Base-by-base conservation (phyloP, 2,888 invertebrate genomes). In the Ypsolopha scabrella region DNA sequence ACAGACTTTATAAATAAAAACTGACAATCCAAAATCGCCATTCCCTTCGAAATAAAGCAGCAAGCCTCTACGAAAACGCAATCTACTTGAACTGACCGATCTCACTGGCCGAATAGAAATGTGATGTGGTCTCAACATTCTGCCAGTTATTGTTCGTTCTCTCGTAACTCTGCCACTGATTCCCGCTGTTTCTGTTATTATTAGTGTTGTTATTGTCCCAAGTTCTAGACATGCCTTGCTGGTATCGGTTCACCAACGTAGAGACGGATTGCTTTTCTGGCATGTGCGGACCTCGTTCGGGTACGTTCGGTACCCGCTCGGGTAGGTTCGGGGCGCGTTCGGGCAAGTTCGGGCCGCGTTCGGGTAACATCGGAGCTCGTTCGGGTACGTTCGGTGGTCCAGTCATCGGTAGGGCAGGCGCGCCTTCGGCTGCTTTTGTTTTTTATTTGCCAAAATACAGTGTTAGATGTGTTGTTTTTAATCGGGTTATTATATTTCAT, bases 31-130 rank as follows among this genome's bases (percentile, higher is more conserved):
- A 38, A 35, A 9, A 37, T 13, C 2, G 41, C 41, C 11, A 44
- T 8, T 35, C 14, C 24, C 44, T 47, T 37, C 35, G 14, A 41
- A 24, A 24, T 3, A 24, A 24, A n/a, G 52, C 51, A 51, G 41
- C 35, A 53, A 44, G n/a, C 45, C 9, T 44, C 38, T 43, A 13
- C 10, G 33, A 13, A 46, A 46, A 46, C 4, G 35, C 33, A 36
- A 34, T 11, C 33, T 6, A 13, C 33, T 37, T 24, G 9, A 51
- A 81, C 86, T 83, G 69, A 87, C 87, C 86, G 53, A 76, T 72
- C 51, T 87, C 87, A 59, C 73, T 74, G 36, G 82, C 70, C 3
- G 80, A 66, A 59, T 86, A 87, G 64, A 82, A 80, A 53, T 82
- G 81, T 10, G 85, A 75, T 0, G 81, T 70, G 7, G 68, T 75